Conservation (phyloP, 2,797 vertebrate species). For the Cynopterus sphinx region DNA sequence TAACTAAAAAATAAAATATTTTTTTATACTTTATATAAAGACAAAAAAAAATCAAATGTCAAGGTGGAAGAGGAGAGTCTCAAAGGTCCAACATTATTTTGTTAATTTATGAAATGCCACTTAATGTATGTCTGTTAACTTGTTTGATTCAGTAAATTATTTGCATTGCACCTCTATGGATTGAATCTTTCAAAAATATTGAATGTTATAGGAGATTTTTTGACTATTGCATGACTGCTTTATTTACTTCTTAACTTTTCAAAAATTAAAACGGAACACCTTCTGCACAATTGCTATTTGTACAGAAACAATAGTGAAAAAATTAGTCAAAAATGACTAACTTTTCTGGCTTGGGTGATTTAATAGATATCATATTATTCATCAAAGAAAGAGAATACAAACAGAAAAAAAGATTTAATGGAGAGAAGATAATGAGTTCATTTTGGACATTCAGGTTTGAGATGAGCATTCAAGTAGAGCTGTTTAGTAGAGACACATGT, state of each 20-base stretch:
- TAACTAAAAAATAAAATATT: no score
- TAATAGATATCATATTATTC: conserved; percentile 39
- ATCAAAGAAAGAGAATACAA: conserved; percentile 1
- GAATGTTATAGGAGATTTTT: conserved; percentile 38
- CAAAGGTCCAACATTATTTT: conserved; percentile 17
- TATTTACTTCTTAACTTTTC: conserved; percentile 34
- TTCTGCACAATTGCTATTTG: background rate
- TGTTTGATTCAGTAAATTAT: conserved; percentile 54
- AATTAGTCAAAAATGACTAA: conserved; percentile 29
- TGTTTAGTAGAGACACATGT: background rate
- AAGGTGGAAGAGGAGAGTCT: background rate
- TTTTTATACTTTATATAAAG: no score
- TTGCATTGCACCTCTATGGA: conserved; percentile 6
- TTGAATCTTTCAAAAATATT: conserved; percentile 52
- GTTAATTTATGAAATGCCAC: conserved; percentile 40
- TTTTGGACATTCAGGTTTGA: conserved; percentile 25
- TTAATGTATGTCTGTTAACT: conserved; percentile 25
- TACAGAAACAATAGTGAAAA: background rate
- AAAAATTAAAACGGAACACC: conserved; percentile 14
- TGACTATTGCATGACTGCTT: background rate
- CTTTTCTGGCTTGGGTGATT: conserved; percentile 32
- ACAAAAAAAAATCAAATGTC: background rate
- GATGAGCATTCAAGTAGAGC: background rate
- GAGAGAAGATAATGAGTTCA: background rate
- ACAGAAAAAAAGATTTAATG: background rate